These are phyloP conservation scores for Ashinkailepas kermadecensis DNA, from an alignment of 2,888 invertebrate genomes.

Conservation along the genomic window DNA sequence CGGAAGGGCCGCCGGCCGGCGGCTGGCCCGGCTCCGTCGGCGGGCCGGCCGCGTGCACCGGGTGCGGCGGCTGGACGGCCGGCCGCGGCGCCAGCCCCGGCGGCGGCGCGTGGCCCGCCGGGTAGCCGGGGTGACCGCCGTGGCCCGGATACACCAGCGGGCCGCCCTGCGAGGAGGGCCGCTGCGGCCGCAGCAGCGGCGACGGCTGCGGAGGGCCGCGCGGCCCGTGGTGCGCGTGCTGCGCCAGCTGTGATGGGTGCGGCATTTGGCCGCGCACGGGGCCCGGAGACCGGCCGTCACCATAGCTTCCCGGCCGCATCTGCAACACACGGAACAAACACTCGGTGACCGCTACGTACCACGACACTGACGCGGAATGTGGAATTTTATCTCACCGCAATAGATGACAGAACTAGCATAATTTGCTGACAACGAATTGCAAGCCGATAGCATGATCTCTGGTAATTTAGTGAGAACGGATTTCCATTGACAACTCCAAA, in stretches of 20 bases:
- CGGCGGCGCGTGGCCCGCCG: slow-evolving; percentile 23
- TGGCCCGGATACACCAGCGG: slow-evolving; percentile 26
- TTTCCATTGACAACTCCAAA: too few species aligned
- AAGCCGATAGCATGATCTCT: too few species aligned
- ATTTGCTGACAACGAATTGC: too few species aligned
- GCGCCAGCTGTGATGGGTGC: slow-evolving; percentile 18
- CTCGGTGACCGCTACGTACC: background rate
- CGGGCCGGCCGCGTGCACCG: slow-evolving; percentile 22
- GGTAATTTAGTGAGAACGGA: too few species aligned
- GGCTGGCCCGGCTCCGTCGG: slow-evolving; percentile 29
- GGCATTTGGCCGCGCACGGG: slow-evolving; percentile 24
- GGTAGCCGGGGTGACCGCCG: slow-evolving; percentile 25
- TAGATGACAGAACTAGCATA: too few species aligned
- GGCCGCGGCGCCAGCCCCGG: slow-evolving; percentile 11
- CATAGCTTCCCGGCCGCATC: background rate
- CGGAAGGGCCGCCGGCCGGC: slow-evolving; percentile 28
- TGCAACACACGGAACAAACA: background rate
- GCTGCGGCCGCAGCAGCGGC: background rate
- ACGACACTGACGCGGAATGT: too few species aligned
- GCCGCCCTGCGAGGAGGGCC: background rate
- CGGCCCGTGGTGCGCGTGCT: slow-evolving; percentile 20
- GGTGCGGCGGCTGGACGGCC: slow-evolving; percentile 19
- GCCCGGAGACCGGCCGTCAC: background rate
- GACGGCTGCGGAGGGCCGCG: slow-evolving; percentile 11
- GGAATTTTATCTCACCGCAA: too few species aligned